Conservation (phyloP, 2,888 invertebrate genomes). For the Drosophila demipolita region DNA sequence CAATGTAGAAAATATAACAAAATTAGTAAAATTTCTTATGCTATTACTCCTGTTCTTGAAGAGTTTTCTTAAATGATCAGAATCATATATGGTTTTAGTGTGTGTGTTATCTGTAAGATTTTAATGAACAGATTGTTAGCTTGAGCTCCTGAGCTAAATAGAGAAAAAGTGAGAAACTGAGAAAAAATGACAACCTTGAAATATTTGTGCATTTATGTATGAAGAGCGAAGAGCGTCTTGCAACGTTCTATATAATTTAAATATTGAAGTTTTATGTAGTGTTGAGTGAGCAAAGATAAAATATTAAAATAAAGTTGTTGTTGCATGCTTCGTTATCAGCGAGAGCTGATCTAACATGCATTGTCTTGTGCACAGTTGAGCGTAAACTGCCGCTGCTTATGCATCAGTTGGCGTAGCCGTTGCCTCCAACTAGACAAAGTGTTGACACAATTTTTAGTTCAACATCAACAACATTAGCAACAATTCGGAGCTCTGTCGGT, state of each 20-base stretch:
- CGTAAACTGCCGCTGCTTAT: constrained; percentile 35
- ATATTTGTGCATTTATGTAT: neutral
- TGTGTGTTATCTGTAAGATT: neutral
- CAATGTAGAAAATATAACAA: neutral
- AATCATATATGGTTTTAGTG: neutral
- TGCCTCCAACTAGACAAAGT: constrained; percentile 64
- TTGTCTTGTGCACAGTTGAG: constrained; percentile 60
- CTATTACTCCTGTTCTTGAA: neutral
- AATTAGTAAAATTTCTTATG: neutral
- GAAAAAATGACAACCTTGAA: neutral
- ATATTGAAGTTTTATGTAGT: neutral
- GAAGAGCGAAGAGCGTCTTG: neutral
- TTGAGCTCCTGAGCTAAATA: neutral
- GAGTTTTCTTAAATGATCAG: neutral
- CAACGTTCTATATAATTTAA: neutral
- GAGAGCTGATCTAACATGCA: constrained; percentile 30
- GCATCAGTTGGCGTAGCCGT: constrained; percentile 22
- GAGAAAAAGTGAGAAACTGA: too few species aligned
- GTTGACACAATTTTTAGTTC: constrained; percentile 67
- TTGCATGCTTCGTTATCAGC: constrained; percentile 33
- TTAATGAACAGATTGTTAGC: neutral
- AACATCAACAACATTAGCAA: constrained; percentile 25
- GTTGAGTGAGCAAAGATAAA: neutral
- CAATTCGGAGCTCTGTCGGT: constrained; percentile 42
- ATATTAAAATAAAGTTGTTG: neutral